A percentile compares a stretch with the other conserved stretches of the same genome.
Evolutionary conservation across 1,140 invertebrate species (phyloP).

Genomic region (Monochamus saltuarius): DNA sequence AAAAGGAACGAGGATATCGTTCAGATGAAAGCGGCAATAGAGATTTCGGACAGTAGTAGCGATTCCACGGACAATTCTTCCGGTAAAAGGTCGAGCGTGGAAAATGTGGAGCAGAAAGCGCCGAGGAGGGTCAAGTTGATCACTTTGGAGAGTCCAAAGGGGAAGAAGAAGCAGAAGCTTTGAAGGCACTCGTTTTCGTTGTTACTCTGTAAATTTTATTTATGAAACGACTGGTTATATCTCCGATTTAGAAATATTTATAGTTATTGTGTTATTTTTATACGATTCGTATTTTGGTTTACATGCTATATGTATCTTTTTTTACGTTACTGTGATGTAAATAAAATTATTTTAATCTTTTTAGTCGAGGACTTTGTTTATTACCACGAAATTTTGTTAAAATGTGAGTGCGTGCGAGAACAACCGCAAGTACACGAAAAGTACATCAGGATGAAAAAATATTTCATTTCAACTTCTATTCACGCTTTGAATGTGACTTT

Average conservation of each 20-base stretch:
- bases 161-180: slow-evolving; percentile 15
- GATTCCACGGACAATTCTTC: slow-evolving; percentile 10
- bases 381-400: too few relatives aligned
- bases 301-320: too few relatives aligned
- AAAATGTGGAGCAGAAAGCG: slow-evolving; percentile 50
- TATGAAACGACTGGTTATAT: slow-evolving; percentile 4
- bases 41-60: slow-evolving; percentile 5
- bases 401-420: too few relatives aligned
- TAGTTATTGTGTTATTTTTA: background rate
- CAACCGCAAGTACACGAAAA: too few relatives aligned
- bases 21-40: slow-evolving; percentile 15
- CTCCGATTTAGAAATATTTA: slow-evolving; percentile 9
- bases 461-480: too few relatives aligned
- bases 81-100: background rate
- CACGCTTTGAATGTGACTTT: too few relatives aligned
- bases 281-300: too few relatives aligned
- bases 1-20: slow-evolving; percentile 3
- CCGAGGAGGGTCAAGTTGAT: slow-evolving; percentile 69
- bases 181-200: background rate
- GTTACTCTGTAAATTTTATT: slow-evolving; percentile 9
- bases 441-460: too few relatives aligned
- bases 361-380: too few relatives aligned
- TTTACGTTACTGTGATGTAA: too few relatives aligned
- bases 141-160: slow-evolving; percentile 72
- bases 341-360: too few relatives aligned